Base-by-base conservation (phyloP, 2,888 invertebrate species). In the Carterocephalus palaemon region DNA sequence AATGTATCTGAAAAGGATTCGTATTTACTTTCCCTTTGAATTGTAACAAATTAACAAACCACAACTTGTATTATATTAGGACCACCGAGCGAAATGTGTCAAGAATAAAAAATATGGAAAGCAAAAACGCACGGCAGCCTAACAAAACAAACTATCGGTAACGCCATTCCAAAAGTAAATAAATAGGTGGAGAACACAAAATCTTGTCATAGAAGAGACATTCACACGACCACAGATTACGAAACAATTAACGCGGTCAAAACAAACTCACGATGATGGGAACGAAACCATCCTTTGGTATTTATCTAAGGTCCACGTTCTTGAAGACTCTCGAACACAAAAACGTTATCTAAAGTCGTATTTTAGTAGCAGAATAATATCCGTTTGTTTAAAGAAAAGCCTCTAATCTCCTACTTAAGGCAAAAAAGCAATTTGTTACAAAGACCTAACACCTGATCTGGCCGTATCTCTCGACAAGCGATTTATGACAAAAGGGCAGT, bases 171-270 rank as follows among this genome's bases (percentile, higher is more conserved):
- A 56, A 50, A 37, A 45, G 31, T 61, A 59, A 54, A 56, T 57
- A 64, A 62, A 64, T 51, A 56, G 42, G 42, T 51, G 46, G 53
- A 52, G 52, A 56, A 56, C 56, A 55, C 49, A 52, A 37, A 52
- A 53, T 52, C 54, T 53, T 56, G 54, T 57, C 55, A 56, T 55
- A 58, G 58, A 59, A 56, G 52, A 54, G 46, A 56, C 64, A 70
- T 76, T 77, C 77, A 75, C 78, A 75, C 75, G 69, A 64, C 61
- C 62, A 68, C 68, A 72, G 70, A 78, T 77, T 72, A 76, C 62
- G 66, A 60, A 62, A 67, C 75, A 81, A 81, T 81, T 79, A 81
- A 72, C 79, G 71, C 69, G 64, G 60, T 51, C 62, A 68, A 58
- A 72, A 60, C 69, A 70, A 75, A 76, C 73, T 65, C 34, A 47